Evolutionary conservation across 2,797 vertebrate species (phyloP).

Genomic region (Monodelphis domestica): DNA sequence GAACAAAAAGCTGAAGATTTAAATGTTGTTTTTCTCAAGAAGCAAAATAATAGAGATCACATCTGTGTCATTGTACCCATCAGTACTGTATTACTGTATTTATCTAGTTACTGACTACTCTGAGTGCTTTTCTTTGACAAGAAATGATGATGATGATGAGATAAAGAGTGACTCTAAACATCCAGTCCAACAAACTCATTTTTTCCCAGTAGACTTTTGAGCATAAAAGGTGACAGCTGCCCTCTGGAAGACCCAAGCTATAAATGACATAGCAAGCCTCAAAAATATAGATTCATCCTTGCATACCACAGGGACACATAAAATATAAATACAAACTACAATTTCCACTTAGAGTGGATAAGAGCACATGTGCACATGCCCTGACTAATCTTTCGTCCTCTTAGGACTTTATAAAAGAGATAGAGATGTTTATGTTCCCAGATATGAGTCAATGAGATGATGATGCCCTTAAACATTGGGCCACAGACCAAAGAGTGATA

Average conservation of each 20-base stretch:
- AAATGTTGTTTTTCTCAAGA: constrained; percentile 14
- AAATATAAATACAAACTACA: neutral
- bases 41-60: neutral
- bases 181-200: neutral
- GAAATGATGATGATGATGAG: neutral
- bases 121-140: neutral
- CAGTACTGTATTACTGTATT: neutral
- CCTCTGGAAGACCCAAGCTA: neutral
- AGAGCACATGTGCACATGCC: neutral
- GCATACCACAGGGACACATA: neutral
- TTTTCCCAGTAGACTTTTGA: neutral
- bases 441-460: neutral
- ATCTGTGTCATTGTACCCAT: neutral
- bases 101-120: neutral
- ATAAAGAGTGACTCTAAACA: neutral
- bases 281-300: neutral
- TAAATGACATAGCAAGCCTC: constrained; percentile 16
- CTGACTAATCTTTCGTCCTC: neutral
- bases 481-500: neutral
- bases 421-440: neutral
- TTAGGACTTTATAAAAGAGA: neutral
- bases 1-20: neutral
- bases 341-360: neutral
- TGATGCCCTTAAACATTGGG: neutral
- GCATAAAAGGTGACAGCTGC: neutral